phyloP scores from a whole-genome alignment of 1,140 invertebrate genomes.

The Scaptomyza graminum region DNA sequence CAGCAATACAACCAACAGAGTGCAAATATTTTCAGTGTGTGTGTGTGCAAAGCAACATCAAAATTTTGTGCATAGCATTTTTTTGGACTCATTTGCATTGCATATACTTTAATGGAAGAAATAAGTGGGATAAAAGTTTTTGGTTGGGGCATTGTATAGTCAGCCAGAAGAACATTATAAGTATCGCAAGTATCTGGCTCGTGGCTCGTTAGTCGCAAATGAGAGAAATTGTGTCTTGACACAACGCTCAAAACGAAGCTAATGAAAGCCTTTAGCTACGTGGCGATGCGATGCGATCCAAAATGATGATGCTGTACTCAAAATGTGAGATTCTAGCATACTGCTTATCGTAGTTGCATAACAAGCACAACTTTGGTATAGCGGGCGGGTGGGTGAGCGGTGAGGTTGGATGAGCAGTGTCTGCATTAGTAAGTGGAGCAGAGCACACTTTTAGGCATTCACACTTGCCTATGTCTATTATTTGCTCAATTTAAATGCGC shows the following conservation, averaged over 20 bases:
- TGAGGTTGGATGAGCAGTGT: too few relatives aligned
- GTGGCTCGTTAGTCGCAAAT: constrained; percentile 47
- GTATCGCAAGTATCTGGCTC: constrained; percentile 37
- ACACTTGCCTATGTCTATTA: constrained; percentile 33
- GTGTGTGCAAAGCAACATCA: constrained; percentile 20
- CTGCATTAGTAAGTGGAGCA: constrained; percentile 55
- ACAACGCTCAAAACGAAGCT: constrained; percentile 56
- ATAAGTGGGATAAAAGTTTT: constrained; percentile 38
- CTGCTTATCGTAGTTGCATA: constrained; percentile 28
- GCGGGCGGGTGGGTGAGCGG: too few relatives aligned
- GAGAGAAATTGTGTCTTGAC: constrained; percentile 19
- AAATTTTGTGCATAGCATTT: constrained; percentile 60
- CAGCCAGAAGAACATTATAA: constrained; percentile 2
- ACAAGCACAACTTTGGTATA: constrained; percentile 33
- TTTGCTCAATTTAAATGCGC: constrained; percentile 63
- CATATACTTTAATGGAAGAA: constrained; percentile 12
- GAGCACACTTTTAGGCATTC: constrained; percentile 53
- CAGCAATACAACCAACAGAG: constrained; percentile 15
- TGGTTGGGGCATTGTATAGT: constrained; percentile 56
- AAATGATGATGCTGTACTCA: constrained; percentile 56
- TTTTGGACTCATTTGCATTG: constrained; percentile 28
- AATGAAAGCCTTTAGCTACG: constrained; percentile 54
- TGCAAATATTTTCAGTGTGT: constrained; percentile 28
- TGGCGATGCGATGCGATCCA: constrained; percentile 27
- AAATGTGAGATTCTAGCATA: background rate